Base-by-base conservation (phyloP, 30 jellyfish, hydroid and myxozoan species). In the Aurelia sp. region DNA sequence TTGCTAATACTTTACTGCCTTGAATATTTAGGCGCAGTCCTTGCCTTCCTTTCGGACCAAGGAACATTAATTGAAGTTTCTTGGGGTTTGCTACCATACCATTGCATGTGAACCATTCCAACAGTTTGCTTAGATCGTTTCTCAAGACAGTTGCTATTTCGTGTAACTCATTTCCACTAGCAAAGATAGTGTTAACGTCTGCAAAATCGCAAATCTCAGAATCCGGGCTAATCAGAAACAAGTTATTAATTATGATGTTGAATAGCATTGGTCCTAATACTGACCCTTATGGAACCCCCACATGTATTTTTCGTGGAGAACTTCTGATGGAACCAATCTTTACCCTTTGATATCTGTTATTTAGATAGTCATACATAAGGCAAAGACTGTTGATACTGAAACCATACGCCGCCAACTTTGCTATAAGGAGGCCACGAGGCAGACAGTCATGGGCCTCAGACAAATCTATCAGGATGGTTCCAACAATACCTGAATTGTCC, bases 361-460 rank as follows among this genome's bases (percentile, higher is more conserved):
- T 77, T 35, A 19, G 55, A 52, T 77, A 77, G 31, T 24, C 20
- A 27, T 77, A 77, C 31, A 77, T 24, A 51, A 77, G 72, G 47
- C 72, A 59, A 52, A 77, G 88, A 52, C 55, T 62, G 72, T 21
- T 48, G 20, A 48, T 52, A 41, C n/a, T 24, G 3, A 77, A 77
- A 4, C 62, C 88, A 52, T 77, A 24, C 40, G 88, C 82, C 38
- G 88, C 82, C 22, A 52, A 57, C 88, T 77, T 77, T 61, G 88
- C 88, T 5, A 77, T 77, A 3, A 77, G 72, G 51, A 77, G 63
- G 72, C 10, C 51, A 61, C 17, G 88, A 77, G 72, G 20, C 72
- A 67, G 79, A 67, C 44, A 65, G 41, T 67, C 79, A 67, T 67
- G 30, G 58, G 59, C n/a, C 59, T 21, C 30, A 5, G 58, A 67